Conservation (phyloP, 2,797 vertebrate species). For the Merluccius polli region DNA sequence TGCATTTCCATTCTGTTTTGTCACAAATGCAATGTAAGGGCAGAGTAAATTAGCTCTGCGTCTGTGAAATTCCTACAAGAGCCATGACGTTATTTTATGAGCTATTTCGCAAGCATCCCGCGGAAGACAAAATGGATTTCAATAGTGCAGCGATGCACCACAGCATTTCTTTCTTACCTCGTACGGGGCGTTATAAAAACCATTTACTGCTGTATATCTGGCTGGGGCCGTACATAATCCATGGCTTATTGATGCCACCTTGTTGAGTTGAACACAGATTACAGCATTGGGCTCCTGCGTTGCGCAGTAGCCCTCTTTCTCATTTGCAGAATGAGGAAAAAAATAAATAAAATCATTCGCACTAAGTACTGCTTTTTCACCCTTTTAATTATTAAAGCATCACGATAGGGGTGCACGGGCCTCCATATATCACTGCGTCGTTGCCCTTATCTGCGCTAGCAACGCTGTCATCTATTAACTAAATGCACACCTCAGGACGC, state of each 20-base stretch:
- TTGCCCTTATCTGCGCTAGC: constrained; percentile 1
- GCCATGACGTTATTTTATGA: neutral
- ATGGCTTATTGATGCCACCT: neutral
- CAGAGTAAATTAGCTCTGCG: neutral
- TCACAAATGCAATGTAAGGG: neutral
- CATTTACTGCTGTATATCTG: neutral
- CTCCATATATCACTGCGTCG: neutral
- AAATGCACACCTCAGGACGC: neutral
- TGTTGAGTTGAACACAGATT: neutral
- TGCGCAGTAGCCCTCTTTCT: too few species aligned
- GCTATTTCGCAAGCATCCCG: neutral
- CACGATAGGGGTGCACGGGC: neutral
- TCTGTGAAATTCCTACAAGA: neutral
- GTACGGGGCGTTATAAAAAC: neutral
- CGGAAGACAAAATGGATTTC: neutral
- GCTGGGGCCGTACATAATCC: neutral
- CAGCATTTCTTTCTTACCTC: neutral
- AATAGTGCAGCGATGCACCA: neutral
- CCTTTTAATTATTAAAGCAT: constrained; percentile 7
- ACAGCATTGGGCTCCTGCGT: neutral
- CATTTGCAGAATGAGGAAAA: neutral
- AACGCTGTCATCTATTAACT: neutral
- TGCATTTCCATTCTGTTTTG: neutral
- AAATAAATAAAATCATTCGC: neutral
- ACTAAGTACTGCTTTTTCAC: neutral